Percentiles rank a stretch among this genome's conserved stretches.
Evolutionary conservation across 2,888 invertebrate genomes (phyloP).

Genomic region (Eupithecia inturbata): DNA sequence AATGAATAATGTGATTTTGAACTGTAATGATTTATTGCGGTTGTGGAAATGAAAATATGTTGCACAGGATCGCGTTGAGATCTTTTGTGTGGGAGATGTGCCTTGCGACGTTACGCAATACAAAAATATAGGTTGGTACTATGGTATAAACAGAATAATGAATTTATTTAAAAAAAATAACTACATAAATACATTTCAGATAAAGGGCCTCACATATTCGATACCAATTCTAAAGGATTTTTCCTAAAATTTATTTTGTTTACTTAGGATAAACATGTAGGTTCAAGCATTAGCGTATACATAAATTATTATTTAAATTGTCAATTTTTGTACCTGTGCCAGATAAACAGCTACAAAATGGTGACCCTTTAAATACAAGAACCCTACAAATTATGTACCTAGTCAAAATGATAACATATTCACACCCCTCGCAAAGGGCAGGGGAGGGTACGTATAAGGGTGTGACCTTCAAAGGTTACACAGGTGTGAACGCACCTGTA

Average conservation of each 20-base stretch:
- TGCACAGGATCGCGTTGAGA: not conserved
- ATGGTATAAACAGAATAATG: not conserved
- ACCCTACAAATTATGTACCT: constrained; percentile 2
- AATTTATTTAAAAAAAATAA: not conserved
- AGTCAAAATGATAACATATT: constrained; percentile 4
- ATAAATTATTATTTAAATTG: not conserved
- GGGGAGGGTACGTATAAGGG: constrained; percentile 21
- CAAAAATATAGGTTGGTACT: too few species aligned
- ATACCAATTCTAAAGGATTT: not conserved
- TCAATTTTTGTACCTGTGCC: not conserved
- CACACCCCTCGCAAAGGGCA: constrained; percentile 28
- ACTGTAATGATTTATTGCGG: not conserved
- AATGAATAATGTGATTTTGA: not conserved
- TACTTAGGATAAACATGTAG: not conserved
- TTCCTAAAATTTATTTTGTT: not conserved
- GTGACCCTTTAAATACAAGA: not conserved
- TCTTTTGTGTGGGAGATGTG: not conserved
- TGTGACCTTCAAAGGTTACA: constrained; percentile 39
- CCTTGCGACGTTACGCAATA: not conserved
- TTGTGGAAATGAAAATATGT: not conserved
- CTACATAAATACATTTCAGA: not conserved
- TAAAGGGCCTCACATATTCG: not conserved
- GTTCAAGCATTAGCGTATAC: not conserved
- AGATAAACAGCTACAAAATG: not conserved
- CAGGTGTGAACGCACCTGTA: constrained; percentile 38